These are phyloP conservation scores for Drosophila lowei DNA, from an alignment of 1,140 invertebrate genomes.

Conservation along the genomic window DNA sequence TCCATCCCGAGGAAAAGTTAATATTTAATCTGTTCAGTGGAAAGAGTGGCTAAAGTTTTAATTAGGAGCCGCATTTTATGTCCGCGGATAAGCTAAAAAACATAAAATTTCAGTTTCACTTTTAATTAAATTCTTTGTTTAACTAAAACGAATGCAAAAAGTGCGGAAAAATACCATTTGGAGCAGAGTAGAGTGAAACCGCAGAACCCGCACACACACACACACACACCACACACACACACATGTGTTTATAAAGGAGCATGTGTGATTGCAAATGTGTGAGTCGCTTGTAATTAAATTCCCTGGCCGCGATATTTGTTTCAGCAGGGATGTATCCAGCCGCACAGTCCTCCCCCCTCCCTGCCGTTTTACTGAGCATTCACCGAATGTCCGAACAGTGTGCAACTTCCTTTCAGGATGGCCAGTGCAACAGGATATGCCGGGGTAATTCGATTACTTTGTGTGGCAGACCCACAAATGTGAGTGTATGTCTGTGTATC, in stretches of 20 bases:
- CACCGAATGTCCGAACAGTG: slow-evolving; percentile 34
- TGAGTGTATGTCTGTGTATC: slow-evolving; percentile 3
- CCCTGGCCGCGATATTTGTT: slow-evolving; percentile 77
- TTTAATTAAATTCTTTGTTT: slow-evolving; percentile 65
- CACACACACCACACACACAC: slow-evolving; percentile 22
- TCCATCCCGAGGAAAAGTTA: slow-evolving; percentile 19
- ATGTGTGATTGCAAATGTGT: slow-evolving; percentile 20
- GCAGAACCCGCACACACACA: slow-evolving; percentile 41
- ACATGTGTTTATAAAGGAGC: slow-evolving; percentile 14
- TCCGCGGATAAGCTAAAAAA: slow-evolving; percentile 31
- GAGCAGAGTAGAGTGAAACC: slow-evolving; percentile 35
- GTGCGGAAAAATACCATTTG: slow-evolving; percentile 39
- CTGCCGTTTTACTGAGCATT: background rate
- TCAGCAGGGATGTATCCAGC: slow-evolving; percentile 31
- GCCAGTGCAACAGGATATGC: slow-evolving; percentile 63
- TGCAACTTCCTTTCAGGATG: slow-evolving; percentile 47
- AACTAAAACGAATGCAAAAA: slow-evolving; percentile 47
- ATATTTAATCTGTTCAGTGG: slow-evolving; percentile 45
- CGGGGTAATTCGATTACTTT: slow-evolving; percentile 75
- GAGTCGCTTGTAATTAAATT: slow-evolving; percentile 74
- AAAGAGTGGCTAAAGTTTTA: slow-evolving; percentile 52
- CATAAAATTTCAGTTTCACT: slow-evolving; percentile 57
- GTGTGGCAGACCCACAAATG: slow-evolving; percentile 23
- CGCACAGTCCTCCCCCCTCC: slow-evolving; percentile 6
- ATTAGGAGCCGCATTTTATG: slow-evolving; percentile 49